phyloP scores from a whole-genome alignment of 2,113 vertebrate species.

The Lagopus leucura region DNA sequence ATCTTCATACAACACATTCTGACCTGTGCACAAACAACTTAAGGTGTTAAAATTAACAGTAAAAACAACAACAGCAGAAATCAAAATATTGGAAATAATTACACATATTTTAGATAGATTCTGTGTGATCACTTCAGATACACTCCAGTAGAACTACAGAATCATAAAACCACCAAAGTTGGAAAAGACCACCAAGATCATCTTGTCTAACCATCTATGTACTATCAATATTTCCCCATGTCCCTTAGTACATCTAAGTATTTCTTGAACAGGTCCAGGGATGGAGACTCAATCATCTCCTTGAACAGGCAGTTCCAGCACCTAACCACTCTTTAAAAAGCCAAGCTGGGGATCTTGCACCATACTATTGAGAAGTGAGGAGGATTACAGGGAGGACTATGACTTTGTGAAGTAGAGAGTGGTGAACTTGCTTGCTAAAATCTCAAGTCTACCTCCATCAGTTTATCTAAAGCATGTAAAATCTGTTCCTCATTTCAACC shows the following conservation, averaged over 20 bases:
- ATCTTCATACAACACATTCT: not conserved
- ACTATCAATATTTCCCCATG: too few relatives aligned
- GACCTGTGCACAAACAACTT: not conserved
- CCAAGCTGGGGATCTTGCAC: not conserved
- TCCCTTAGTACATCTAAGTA: too few relatives aligned
- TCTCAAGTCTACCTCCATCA: not conserved
- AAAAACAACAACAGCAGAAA: not conserved
- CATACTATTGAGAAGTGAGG: not conserved
- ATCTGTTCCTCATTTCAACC: not conserved
- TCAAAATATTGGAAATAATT: not conserved
- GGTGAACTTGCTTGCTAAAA: not conserved
- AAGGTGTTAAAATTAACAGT: not conserved
- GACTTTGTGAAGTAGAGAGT: not conserved
- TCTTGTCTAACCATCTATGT: too few relatives aligned
- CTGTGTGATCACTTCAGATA: rapidly evolving
- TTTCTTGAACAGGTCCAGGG: too few relatives aligned
- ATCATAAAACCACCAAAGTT: too few relatives aligned
- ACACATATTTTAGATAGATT: not conserved
- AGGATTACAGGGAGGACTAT: not conserved
- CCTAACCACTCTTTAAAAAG: not conserved
- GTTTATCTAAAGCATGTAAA: not conserved
- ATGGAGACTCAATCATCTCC: too few relatives aligned
- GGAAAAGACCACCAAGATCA: too few relatives aligned
- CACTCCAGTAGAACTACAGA: not conserved
- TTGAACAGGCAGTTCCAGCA: too few relatives aligned